Base-by-base conservation (phyloP, 2,113 vertebrate species). In the human region DNA sequence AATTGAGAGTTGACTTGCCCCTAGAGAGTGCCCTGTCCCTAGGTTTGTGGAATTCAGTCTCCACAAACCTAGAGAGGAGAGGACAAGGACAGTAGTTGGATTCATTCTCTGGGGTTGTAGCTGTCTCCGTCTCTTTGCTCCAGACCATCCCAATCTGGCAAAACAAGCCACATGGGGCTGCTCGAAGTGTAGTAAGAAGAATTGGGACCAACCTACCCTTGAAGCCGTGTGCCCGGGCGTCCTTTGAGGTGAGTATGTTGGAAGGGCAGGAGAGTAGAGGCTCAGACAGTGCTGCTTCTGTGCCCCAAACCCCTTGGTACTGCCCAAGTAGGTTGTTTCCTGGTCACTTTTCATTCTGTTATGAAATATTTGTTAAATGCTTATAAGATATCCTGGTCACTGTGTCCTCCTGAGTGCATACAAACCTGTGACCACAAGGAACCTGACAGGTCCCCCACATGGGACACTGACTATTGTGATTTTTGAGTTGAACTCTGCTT, bases 71-170 rank as follows among this genome's bases (percentile, higher is more conserved):
- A 59, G 61, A 85, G 59, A 93, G 32, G 12, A 85, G 25, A 43
- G 2, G 48, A 17, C 55, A 40, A 59, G 22, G 43, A 32, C 48
- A 52, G 50, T 64, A 40, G 61, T 10, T 92, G 66, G 61, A 90
- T 66, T 85, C 32, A 40, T 18, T 93, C 73, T 91, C 91, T 91
- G 70, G 96, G 72, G 45, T 91, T 79, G 61, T 80, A 38, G n/a
- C 76, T 5, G 20, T 95, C 84, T 79, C 79, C 57, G n/a, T 70
- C 89, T 86, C 20, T 97, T 81, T 96, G 17, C 64, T 88, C 73
- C 94, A 99, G 98, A 99, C 99, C 22, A 99, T 99, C 97, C 99
- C 99, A 90, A 99, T 99, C 97, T 99, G 99, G 99, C 99, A 99
- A 98, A 99, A 99, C 98, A 99, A 99, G 96, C 99, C 99, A 30